Percentiles rank a stretch among this genome's conserved stretches.
Conservation (phyloP, 2,888 invertebrate species). For the Stenoptilia bipunctidactyla region DNA sequence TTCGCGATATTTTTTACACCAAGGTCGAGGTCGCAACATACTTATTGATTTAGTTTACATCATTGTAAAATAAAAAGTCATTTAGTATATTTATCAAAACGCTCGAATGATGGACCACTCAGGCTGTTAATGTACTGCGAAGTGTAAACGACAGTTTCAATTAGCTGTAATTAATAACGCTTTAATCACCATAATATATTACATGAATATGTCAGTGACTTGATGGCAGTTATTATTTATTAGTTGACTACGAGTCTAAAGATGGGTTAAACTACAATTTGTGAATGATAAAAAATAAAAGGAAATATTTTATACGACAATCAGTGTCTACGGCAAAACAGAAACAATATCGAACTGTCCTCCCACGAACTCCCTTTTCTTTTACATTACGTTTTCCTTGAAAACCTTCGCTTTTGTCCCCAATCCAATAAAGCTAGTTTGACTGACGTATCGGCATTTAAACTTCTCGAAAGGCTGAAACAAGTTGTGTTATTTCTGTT, state of each 20-base stretch:
- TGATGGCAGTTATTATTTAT: not conserved
- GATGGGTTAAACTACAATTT: conserved; percentile 2
- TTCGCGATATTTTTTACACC: not conserved
- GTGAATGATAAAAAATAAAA: not conserved
- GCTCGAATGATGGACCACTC: too few species aligned
- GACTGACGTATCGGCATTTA: conserved; percentile 52
- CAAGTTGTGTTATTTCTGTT: conserved; percentile 27
- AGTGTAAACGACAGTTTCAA: too few species aligned
- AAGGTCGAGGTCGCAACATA: not conserved
- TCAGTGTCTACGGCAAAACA: not conserved
- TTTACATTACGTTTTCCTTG: not conserved
- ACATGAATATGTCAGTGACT: too few species aligned
- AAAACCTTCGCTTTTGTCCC: not conserved
- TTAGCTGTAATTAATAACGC: too few species aligned
- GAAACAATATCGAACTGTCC: not conserved
- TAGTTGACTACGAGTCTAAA: not conserved
- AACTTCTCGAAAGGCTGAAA: conserved; percentile 51
- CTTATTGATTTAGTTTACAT: too few species aligned
- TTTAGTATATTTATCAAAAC: too few species aligned
- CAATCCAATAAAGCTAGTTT: conserved; percentile 11
- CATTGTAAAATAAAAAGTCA: too few species aligned
- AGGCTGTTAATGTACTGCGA: too few species aligned
- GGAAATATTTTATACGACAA: not conserved
- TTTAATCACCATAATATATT: too few species aligned
- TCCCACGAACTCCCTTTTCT: not conserved